Evolutionary conservation across 1,140 invertebrate species (phyloP), one percentile per base, ranked within the genome.

Genomic region (Drosophila auraria): DNA sequence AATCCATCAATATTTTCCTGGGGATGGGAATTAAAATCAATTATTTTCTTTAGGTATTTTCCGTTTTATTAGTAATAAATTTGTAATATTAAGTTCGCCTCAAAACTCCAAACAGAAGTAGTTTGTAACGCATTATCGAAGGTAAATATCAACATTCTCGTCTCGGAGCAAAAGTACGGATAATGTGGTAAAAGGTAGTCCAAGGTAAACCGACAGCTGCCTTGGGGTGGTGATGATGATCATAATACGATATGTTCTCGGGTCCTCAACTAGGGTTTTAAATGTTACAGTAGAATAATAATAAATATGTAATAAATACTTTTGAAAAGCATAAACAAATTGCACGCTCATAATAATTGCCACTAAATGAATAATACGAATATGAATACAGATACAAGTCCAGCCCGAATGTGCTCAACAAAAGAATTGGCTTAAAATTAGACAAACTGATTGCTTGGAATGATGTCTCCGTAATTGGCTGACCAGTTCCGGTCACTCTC

Each of bases 241-340:
- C 66, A 86, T 82, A 87, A 87, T 90, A 82, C 82, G 86, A 90
- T 90, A 90, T 90, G 86, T 90, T 80, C 78, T 9, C 56, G 50
- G 62, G 62, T 69, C 49, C 50, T 75, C 59, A 57, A 74, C 61
- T 61, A 81, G 69, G 42, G 64, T 40, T 58, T 57, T 62, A 36
- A 81, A 78, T 65, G 60, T 78, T 82, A 82, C 64, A 75, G 58
- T 86, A 63, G 76, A 49, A 60, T 87, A 74, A 69, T 50, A 79
- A 86, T 86, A 86, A 86, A 81, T 86, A 86, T 65, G 42, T 84
- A 82, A 91, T 90, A 77, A 86, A 90, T 90, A 90, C 86, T 90
- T 90, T 90, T 90, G 54, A 80, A 90, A 90, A 90, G 86, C 86
- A 90, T 87, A 86, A 90, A 90, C 73, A 90, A 79, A 90, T 90